Base-by-base conservation (phyloP, 1,140 invertebrate species). In the Heliconius hewitsoni region DNA sequence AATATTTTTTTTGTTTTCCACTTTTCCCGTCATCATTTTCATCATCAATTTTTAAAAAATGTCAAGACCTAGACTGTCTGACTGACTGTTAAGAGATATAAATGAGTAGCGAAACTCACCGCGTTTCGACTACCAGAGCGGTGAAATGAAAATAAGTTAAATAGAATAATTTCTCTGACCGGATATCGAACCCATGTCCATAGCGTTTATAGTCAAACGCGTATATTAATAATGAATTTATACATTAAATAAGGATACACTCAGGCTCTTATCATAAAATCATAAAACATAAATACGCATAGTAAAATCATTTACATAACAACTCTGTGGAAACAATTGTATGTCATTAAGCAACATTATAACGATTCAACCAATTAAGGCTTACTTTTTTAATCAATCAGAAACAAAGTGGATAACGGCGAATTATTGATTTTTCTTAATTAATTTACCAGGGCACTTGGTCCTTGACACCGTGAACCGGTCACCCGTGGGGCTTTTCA, bases 401-500 rank as follows among this genome's bases (percentile, higher is more conserved):
- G 27, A 66, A 8, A 66, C 27, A 9, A 66, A 27, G 27, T 66
- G 60, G 60, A 27, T n/a, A 66, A 66, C 60, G 23, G 23, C 16
- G 13, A 16, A 66, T n/a, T n/a, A 66, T 66, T 66, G 60, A 66
- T 66, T 66, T 60, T 66, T 66, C 60, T 66, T 66, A 66, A 66
- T 66, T 66, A 66, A 66, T 66, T 66, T 66, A 66, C 27, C 9
- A 66, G 60, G 60, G 60, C 5, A 66, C 13, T 66, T 66, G 23
- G 60, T 66, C 60, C 60, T 30, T 66, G 60, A 66, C 60, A 8
- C 11, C 60, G 60, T 66, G 60, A 66, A 16, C 60, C 27, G 60
- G 23, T 30, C 60, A 66, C 23, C 11, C 60, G 60, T 4, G 8
- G 27, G n/a, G 60, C 23, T n/a, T 66, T 66, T 66, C 23, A 16